Conservation (phyloP, 2,888 invertebrate species). For the Sinelater perroti region DNA sequence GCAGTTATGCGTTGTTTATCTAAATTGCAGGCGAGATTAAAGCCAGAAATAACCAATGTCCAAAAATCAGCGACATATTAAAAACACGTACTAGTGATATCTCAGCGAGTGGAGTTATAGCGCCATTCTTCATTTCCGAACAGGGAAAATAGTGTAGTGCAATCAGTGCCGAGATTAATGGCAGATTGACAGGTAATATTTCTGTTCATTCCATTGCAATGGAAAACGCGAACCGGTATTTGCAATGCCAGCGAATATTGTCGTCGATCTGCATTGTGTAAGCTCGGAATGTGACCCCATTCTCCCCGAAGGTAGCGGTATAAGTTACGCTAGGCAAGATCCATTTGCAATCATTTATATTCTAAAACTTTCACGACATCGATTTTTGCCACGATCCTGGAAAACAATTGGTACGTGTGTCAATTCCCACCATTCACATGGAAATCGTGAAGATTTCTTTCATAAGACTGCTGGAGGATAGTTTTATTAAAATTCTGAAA, state of each 20-base stretch:
- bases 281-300: constrained; percentile 50
- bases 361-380: constrained; percentile 50
- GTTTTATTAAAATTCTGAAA: background rate
- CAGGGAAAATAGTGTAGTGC: constrained; percentile 21
- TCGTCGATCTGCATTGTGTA: constrained; percentile 49
- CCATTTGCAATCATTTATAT: constrained; percentile 56
- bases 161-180: constrained; percentile 31
- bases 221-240: constrained; percentile 43
- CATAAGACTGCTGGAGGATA: background rate
- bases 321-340: constrained; percentile 46
- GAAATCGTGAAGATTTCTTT: background rate
- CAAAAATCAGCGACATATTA: constrained; percentile 1
- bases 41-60: background rate
- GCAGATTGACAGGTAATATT: constrained; percentile 37
- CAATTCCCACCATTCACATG: constrained; percentile 21
- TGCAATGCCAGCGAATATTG: constrained; percentile 44
- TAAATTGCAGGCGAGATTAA: background rate
- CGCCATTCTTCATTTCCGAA: constrained; percentile 15
- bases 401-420: constrained; percentile 31
- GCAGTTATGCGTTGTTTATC: background rate
- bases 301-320: constrained; percentile 38
- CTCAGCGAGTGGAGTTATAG: background rate
- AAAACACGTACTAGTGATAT: constrained; percentile 3
- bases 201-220: constrained; percentile 40
- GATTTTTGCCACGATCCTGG: constrained; percentile 41